Evolutionary conservation across 2,888 invertebrate species (phyloP).

Genomic region (Trichopoda pennipes): DNA sequence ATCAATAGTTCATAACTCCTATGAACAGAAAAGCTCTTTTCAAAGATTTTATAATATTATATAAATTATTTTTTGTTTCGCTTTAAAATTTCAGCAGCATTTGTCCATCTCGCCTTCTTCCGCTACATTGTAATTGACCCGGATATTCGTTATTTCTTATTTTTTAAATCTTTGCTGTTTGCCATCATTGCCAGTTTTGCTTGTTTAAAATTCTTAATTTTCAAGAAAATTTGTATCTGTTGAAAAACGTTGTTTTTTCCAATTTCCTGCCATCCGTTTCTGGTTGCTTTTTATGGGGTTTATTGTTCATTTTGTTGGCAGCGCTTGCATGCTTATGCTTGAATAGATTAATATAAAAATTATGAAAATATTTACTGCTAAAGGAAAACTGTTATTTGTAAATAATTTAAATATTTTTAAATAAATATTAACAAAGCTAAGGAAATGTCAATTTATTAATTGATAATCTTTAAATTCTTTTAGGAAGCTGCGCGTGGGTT

Average conservation of each 20-base stretch:
- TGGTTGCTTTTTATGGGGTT: conserved; percentile 22
- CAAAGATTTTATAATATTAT: neutral
- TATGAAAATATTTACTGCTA: conserved; percentile 11
- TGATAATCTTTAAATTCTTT: no score
- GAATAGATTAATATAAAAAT: neutral
- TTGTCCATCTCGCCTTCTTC: conserved; percentile 14
- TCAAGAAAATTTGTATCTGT: conserved; percentile 8
- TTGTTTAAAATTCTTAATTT: conserved; percentile 20
- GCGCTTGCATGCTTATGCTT: neutral
- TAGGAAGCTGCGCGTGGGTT: no score
- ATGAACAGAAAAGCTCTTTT: neutral
- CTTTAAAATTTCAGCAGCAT: conserved; percentile 4
- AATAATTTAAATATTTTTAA: neutral
- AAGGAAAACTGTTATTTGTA: neutral
- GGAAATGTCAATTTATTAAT: no score
- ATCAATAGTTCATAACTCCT: neutral
- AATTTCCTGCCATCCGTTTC: conserved; percentile 65
- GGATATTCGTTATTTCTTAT: conserved; percentile 60
- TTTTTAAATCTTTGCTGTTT: conserved; percentile 30
- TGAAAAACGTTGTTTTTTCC: conserved; percentile 20
- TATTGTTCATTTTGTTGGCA: conserved; percentile 32
- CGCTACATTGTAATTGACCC: conserved; percentile 48
- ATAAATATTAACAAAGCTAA: no score
- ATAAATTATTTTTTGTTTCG: neutral
- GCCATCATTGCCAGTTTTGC: neutral